A percentile compares a stretch with the other conserved stretches of the same genome.
phyloP scores from a whole-genome alignment of 2,888 invertebrate genomes.

The Synergus gifuensis region DNA sequence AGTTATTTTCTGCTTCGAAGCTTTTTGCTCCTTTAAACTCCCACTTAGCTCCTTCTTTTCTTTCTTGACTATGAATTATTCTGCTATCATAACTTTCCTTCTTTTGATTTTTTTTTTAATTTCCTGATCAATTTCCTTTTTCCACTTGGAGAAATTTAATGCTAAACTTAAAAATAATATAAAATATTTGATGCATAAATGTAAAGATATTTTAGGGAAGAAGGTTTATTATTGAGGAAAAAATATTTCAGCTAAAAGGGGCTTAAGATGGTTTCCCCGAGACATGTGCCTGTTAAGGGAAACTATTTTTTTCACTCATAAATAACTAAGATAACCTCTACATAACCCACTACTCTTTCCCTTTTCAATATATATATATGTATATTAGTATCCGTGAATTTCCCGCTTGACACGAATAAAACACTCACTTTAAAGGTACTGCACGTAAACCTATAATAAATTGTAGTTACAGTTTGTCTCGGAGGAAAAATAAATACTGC shows the following conservation, averaged over 20 bases:
- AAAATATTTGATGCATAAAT: too few relatives aligned
- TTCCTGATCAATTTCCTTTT: conserved; percentile 42
- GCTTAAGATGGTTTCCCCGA: neutral
- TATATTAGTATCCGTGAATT: conserved; percentile 3
- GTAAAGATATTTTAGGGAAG: neutral
- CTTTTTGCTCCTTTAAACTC: conserved; percentile 7
- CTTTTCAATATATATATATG: conserved; percentile 3
- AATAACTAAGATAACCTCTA: conserved; percentile 22
- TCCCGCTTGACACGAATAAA: neutral
- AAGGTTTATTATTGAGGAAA: neutral
- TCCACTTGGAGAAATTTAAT: neutral
- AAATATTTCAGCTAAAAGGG: conserved; percentile 3
- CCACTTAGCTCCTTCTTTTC: conserved; percentile 41
- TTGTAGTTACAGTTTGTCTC: conserved; percentile 8
- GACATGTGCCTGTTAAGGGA: conserved; percentile 5
- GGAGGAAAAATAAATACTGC: neutral
- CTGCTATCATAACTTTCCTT: conserved; percentile 18
- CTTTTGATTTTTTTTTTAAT: conserved; percentile 46
- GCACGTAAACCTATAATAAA: conserved; percentile 20
- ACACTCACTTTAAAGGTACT: conserved; percentile 26
- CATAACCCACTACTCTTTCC: neutral
- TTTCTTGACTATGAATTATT: conserved; percentile 49
- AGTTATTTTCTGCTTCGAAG: conserved; percentile 31
- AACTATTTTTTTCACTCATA: neutral
- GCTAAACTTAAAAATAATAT: too few relatives aligned